phyloP scores from a whole-genome alignment of 1,140 invertebrate species.

The Brachionus sp. region DNA sequence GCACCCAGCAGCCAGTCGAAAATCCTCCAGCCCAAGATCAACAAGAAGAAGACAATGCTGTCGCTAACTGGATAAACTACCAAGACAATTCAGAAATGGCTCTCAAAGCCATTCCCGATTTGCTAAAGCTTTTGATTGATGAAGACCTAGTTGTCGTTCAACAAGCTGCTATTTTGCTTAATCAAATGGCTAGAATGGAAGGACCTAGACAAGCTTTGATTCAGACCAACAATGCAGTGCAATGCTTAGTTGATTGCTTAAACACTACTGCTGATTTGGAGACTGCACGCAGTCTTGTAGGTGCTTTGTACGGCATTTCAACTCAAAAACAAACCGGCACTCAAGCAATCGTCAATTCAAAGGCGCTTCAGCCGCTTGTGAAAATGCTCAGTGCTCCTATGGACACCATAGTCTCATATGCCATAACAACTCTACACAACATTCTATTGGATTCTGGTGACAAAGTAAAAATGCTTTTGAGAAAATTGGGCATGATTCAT shows the following conservation, averaged over 20 bases:
- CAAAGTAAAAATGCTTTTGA: conserved; percentile 93
- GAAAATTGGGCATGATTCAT: conserved; percentile 88
- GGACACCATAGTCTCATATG: conserved; percentile 94
- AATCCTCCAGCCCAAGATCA: neutral
- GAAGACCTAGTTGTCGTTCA: conserved; percentile 88
- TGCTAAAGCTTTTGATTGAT: conserved; percentile 94
- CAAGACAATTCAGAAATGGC: conserved; percentile 95
- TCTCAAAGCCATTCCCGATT: conserved; percentile 92
- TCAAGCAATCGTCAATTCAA: conserved; percentile 33
- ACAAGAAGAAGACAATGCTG: conserved; percentile 70
- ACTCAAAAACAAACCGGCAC: conserved; percentile 75
- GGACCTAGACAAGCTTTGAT: conserved; percentile 95
- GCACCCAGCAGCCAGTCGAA: neutral
- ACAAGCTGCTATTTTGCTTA: conserved; percentile 96
- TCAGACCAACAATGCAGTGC: conserved; percentile 93
- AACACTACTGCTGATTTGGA: conserved; percentile 92
- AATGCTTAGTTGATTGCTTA: conserved; percentile 86
- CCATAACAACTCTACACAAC: conserved; percentile 96
- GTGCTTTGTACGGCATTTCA: conserved; percentile 92
- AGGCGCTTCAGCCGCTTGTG: conserved; percentile 75
- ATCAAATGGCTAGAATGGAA: conserved; percentile 96
- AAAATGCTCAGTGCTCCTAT: conserved; percentile 86
- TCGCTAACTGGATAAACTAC: conserved; percentile 97
- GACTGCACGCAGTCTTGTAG: conserved; percentile 79
- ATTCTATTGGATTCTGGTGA: conserved; percentile 86